Conservation (phyloP, 2,797 vertebrate genomes). For the Coregonus sp. region DNA sequence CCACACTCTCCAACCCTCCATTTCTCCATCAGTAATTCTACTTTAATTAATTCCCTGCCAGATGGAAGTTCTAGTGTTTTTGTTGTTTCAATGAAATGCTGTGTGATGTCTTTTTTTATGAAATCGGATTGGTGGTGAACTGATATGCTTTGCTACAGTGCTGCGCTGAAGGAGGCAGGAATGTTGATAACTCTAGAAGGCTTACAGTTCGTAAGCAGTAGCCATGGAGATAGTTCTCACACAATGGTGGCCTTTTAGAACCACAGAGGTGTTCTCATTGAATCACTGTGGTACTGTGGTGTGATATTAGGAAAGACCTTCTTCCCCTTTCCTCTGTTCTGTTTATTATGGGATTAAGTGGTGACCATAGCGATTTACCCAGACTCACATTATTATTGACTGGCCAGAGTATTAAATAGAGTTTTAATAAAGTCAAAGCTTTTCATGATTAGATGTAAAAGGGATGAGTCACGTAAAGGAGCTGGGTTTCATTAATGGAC, state of each 20-base stretch:
- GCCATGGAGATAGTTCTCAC: constrained; percentile 74
- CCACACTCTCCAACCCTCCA: constrained; percentile 17
- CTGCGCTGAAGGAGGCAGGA: constrained; percentile 68
- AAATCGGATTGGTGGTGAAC: constrained; percentile 65
- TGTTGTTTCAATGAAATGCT: constrained; percentile 64
- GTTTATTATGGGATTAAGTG: constrained; percentile 64
- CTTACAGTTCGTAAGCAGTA: constrained; percentile 78
- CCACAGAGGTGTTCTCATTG: constrained; percentile 45
- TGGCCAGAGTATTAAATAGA: constrained; percentile 16
- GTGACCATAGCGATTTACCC: constrained; percentile 48
- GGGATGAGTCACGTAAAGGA: neutral
- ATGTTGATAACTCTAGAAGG: constrained; percentile 83
- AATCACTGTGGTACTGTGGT: constrained; percentile 61
- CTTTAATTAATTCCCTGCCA: constrained; percentile 81
- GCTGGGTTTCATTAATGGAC: neutral
- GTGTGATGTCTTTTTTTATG: constrained; percentile 53
- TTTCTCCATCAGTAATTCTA: constrained; percentile 71
- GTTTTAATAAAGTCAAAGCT: constrained; percentile 27
- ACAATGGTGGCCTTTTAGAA: constrained; percentile 80
- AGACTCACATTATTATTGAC: constrained; percentile 31
- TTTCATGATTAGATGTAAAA: neutral
- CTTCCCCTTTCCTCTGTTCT: constrained; percentile 64
- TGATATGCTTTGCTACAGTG: constrained; percentile 73
- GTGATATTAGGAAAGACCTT: constrained; percentile 67
- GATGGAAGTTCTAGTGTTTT: constrained; percentile 72